These are phyloP conservation scores for Thera britannica DNA, from an alignment of 2,888 invertebrate genomes.

Conservation along the genomic window DNA sequence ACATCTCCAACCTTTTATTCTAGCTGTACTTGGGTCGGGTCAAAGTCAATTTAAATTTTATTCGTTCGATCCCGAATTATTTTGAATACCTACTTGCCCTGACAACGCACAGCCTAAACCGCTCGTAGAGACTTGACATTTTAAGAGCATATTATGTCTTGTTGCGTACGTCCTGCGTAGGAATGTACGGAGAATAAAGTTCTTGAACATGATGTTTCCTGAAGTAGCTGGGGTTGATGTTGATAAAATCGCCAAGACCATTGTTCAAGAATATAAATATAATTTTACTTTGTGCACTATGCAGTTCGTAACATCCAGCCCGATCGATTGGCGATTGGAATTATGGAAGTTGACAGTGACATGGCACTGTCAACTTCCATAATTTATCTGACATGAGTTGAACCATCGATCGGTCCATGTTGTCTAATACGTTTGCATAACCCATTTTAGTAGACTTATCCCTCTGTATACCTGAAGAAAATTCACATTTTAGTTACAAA, in stretches of 20 bases:
- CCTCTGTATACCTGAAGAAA: background rate
- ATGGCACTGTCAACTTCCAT: background rate
- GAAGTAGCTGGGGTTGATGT: no score
- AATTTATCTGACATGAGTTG: constrained; percentile 9
- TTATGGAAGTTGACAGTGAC: no score
- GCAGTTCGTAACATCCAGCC: background rate
- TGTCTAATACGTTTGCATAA: constrained; percentile 2
- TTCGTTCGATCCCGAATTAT: background rate
- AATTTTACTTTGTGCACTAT: background rate
- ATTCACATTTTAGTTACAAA: no score
- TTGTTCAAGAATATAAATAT: background rate
- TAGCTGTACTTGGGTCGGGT: background rate
- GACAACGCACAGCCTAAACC: background rate
- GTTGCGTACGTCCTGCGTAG: no score
- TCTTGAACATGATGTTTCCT: no score
- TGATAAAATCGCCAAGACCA: no score
- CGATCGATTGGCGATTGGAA: background rate
- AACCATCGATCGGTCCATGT: constrained; percentile 7
- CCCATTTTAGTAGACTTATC: background rate
- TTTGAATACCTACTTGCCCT: background rate
- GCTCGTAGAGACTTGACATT: no score
- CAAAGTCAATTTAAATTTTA: background rate
- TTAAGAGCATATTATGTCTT: no score
- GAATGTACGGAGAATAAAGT: no score
- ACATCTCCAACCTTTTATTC: background rate